phyloP scores from a whole-genome alignment of 2,113 vertebrate species.

The Podilymbus podiceps region DNA sequence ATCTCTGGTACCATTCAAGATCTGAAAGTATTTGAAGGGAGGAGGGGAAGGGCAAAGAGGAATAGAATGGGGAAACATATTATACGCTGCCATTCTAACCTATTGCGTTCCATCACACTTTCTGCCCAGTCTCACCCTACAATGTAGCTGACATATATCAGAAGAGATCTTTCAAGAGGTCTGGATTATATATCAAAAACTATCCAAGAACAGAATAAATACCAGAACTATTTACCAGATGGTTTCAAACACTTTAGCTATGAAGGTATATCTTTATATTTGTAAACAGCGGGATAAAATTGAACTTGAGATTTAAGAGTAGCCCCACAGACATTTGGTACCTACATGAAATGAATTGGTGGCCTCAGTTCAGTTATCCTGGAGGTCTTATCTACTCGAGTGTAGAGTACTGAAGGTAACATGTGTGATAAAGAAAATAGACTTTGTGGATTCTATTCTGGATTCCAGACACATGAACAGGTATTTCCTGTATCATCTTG shows the following conservation, averaged over 20 bases:
- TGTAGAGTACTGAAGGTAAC: conserved; percentile 79
- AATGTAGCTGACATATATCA: accelerated
- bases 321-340: not conserved
- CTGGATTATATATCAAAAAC: not conserved
- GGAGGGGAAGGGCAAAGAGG: not conserved
- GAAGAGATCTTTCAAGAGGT: not conserved
- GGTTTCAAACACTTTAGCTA: not conserved
- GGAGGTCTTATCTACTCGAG: conserved; percentile 78
- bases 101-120: not conserved
- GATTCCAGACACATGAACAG: conserved; percentile 61
- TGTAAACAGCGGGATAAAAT: not conserved
- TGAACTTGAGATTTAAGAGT: not conserved
- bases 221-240: not conserved
- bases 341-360: conserved; percentile 49
- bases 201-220: not conserved
- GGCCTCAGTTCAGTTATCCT: conserved; percentile 80
- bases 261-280: not conserved
- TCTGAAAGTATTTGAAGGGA: not conserved
- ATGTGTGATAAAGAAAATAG: conserved; percentile 64
- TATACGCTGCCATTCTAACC: not conserved
- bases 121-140: not conserved
- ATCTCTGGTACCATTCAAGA: not conserved
- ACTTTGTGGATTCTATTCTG: conserved; percentile 37
- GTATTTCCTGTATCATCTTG: not conserved
- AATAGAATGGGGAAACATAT: not conserved